Conservation (phyloP, 2,888 invertebrate genomes). For the Callimorpha dominula region DNA sequence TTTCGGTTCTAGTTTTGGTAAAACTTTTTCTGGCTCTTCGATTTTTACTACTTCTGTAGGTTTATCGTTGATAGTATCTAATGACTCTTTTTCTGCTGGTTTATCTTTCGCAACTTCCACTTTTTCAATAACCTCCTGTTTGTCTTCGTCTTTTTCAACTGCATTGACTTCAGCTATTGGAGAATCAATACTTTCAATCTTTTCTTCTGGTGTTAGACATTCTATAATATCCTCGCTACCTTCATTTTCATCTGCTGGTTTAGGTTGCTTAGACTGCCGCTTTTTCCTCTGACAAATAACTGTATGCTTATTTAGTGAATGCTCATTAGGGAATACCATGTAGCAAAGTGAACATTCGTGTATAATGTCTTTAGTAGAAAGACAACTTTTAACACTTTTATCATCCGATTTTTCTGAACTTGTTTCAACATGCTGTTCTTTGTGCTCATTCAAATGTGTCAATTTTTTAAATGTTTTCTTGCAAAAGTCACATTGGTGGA, state of each 20-base stretch:
- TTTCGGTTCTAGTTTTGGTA: conserved; percentile 35
- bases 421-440: conserved; percentile 79
- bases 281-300: conserved; percentile 78
- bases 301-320: conserved; percentile 80
- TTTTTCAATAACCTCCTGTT: conserved; percentile 39
- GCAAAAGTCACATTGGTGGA: conserved; percentile 78
- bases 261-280: conserved; percentile 67
- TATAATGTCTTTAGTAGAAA: conserved; percentile 82
- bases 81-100: conserved; percentile 8
- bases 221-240: conserved; percentile 41
- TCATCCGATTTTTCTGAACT: conserved; percentile 80
- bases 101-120: conserved; percentile 30
- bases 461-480: conserved; percentile 81
- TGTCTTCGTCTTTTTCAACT: conserved; percentile 35
- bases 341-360: conserved; percentile 84
- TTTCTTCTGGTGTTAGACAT: conserved; percentile 29
- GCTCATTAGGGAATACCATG: conserved; percentile 85
- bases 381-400: conserved; percentile 76
- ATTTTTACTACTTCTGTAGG: conserved; percentile 26
- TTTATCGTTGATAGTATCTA: conserved; percentile 23
- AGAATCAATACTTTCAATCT: conserved; percentile 35
- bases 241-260: conserved; percentile 41
- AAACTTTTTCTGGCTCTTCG: conserved; percentile 21
- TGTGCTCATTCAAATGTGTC: conserved; percentile 80
- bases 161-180: conserved; percentile 42